phyloP scores from a whole-genome alignment of 2,888 invertebrate species.

The Diachrysia chrysitis region DNA sequence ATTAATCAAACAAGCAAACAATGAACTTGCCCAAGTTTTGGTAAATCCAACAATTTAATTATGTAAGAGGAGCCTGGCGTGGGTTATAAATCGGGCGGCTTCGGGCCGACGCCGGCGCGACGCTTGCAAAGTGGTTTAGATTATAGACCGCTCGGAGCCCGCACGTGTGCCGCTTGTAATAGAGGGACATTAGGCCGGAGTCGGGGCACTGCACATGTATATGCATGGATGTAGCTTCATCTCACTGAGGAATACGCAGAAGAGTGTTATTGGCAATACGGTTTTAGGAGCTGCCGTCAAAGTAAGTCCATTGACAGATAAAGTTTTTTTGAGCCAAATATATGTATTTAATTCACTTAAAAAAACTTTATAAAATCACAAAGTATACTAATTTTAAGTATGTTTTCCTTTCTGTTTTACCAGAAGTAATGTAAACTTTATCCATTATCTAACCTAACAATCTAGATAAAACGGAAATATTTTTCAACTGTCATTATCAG shows the following conservation, averaged over 20 bases:
- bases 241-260: not conserved
- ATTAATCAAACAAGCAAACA: conserved; percentile 17
- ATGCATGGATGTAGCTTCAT: not conserved
- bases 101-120: not conserved
- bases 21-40: conserved; percentile 2
- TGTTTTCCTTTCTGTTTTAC: not conserved
- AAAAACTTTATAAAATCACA: too few relatives aligned
- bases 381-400: not conserved
- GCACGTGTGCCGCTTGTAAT: conserved; percentile 35
- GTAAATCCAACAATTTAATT: conserved; percentile 49
- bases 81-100: conserved; percentile 37
- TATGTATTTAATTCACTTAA: too few relatives aligned
- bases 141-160: conserved; percentile 40
- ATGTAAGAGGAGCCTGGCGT: conserved; percentile 21
- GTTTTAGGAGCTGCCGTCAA: too few relatives aligned
- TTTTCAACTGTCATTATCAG: conserved; percentile 48
- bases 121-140: conserved; percentile 39
- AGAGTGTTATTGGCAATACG: too few relatives aligned
- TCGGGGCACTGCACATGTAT: not conserved
- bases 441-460: not conserved
- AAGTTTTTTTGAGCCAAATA: too few relatives aligned
- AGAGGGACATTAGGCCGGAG: conserved; percentile 18
- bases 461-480: conserved; percentile 28
- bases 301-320: too few relatives aligned
- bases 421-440: not conserved